Conservation (phyloP, 2,888 invertebrate species). For the Gastracanthus pulcherrimus region DNA sequence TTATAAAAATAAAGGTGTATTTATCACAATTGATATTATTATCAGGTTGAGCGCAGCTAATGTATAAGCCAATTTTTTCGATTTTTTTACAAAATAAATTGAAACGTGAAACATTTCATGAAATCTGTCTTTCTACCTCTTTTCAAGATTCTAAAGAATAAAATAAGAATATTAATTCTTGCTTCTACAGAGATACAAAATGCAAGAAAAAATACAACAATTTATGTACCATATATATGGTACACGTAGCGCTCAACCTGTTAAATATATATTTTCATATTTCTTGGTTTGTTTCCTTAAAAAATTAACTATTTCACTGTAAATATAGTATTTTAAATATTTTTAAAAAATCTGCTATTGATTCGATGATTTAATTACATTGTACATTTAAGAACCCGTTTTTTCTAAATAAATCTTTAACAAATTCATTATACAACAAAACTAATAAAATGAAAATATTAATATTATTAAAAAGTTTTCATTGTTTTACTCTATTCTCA, state of each 20-base stretch:
- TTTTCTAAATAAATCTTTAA: background rate
- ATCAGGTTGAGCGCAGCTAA: no score
- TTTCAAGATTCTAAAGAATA: no score
- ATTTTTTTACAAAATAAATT: no score
- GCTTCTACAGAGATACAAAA: no score
- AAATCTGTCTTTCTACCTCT: no score
- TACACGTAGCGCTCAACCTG: no score
- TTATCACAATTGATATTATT: conserved; percentile 10
- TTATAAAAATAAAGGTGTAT: conserved; percentile 40
- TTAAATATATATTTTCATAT: conserved; percentile 8
- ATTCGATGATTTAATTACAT: background rate
- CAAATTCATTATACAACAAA: background rate
- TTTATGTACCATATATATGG: no score
- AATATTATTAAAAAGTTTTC: background rate
- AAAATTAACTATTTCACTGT: background rate
- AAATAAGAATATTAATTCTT: no score
- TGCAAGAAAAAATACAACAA: no score
- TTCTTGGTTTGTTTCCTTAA: background rate
- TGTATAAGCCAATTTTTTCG: no score
- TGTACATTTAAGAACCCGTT: background rate
- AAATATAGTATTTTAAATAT: background rate
- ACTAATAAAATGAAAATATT: background rate
- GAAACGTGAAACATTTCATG: no score
- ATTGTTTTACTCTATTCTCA: conserved; percentile 74
- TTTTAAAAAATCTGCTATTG: background rate